Base-by-base conservation (phyloP, 2,888 invertebrate genomes). In the Oscheius sp. region DNA sequence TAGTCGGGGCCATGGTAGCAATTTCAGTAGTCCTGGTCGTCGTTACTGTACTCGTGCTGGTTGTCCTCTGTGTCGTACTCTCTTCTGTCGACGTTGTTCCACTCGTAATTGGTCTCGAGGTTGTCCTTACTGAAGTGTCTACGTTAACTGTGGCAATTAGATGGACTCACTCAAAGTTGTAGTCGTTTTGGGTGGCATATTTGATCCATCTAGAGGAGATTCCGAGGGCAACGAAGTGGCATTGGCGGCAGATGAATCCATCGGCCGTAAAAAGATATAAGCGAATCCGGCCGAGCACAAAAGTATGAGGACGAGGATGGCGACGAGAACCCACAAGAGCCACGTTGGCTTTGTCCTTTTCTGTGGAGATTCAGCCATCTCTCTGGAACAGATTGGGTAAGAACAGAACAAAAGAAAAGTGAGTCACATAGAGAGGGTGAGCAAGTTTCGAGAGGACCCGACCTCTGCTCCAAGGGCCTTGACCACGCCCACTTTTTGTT, bases 311-410 rank as follows among this genome's bases (percentile, higher is more conserved):
- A 62, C 55, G 13, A 63, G 53, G 21, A 59, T 50, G 37, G 50
- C 65, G 10, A 63, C 42, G 7, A 73, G 42, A 29, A 73, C 53
- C 62, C 65, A 73, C 3, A 73, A 57, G 13, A 73, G 65, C 51
- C 62, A 59, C 9, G 70, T 32, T 1, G 70, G 59, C 1, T 11
- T 35, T 21, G 68, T 55, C 55, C 42, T 57, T 57, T 70, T 70
- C 48, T 55, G 57, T 1, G 70, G 70, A 47, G 70, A 47, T n/a
- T 47, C 53, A 1, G 13, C 53, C 42, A 42, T 42, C 42, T 42
- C 42, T 42, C 42, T 42, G 42, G 7, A 42, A 42, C 3, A 42
- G 7, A 42, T 42, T 5, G 42, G 7, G 42, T 42, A 42, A 42
- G 42, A 42, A 42, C 3, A 42, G 3, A 42, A 42, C 3, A 7